Evolutionary conservation across 1,140 invertebrate genomes (phyloP), one percentile per base, ranked within the genome.

Genomic region (Triops cancriformis): DNA sequence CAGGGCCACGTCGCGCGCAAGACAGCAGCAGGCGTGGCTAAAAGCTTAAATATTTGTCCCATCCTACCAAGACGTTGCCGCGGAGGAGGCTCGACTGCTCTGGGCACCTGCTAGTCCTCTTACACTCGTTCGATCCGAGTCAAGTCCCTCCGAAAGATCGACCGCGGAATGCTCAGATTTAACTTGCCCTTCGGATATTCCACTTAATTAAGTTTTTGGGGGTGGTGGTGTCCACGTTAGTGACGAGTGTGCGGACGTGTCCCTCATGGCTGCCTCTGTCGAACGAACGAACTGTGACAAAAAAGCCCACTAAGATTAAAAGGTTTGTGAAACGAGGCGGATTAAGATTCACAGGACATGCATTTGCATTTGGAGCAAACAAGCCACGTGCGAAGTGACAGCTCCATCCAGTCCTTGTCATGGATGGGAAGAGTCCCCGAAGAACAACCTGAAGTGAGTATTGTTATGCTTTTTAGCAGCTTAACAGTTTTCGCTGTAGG

Each of bases 351-450:
- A 37, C 23, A 64, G 14, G 23, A 27, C 23, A 77, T 78, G 77
- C 77, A 78, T 43, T 73, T 78, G 73, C 73, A 73, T 42, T 74
- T 78, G 26, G 77, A 78, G 23, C 42, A 73, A 23, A 72, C 41
- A 3, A 78, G 73, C 73, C 51, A 77, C 43, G 26, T 79, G 42
- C 78, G 75, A n/a, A 76, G 78, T 73, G 78, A 79, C 26, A 77
- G 75, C 26, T 42, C 75, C 41, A 79, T 79, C 41, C 45, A 76
- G 28, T 64, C 78, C 10, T 75, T 79, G 18, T 79, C 78, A 23
- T 79, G 78, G 78, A 79, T 79, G 78, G 78, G 78, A 41, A 42
- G 75, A 18, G 78, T 79, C 18, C 78, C 78, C 18, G 78, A 79
- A 27, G 78, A 79, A 14, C 74, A 76, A 23, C 78, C 78, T 10